A percentile compares a stretch with the other conserved stretches of the same genome.
Conservation (phyloP, 2,113 vertebrate genomes). For the Phyllostomus hastatus region DNA sequence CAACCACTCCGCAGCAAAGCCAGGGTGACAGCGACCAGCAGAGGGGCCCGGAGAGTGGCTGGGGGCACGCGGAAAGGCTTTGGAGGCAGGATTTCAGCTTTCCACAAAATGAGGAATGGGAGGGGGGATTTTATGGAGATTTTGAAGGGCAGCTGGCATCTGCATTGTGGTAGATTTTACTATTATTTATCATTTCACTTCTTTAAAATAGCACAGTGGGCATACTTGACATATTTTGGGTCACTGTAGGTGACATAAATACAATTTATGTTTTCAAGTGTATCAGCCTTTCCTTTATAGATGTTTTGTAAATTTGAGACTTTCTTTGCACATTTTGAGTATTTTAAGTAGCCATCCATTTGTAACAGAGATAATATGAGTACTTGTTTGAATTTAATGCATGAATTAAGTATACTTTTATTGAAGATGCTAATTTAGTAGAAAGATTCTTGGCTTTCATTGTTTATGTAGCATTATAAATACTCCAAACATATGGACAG, state of each 20-base stretch:
- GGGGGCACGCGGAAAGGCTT: not conserved
- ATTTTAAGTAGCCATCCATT: slow-evolving; percentile 51
- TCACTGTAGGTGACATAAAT: slow-evolving; percentile 31
- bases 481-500: slow-evolving; percentile 6
- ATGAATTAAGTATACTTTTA: slow-evolving; percentile 41
- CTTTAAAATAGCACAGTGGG: slow-evolving; percentile 36
- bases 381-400: slow-evolving; percentile 59
- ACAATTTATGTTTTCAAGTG: slow-evolving; percentile 32
- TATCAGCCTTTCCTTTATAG: slow-evolving; percentile 14
- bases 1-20: not conserved
- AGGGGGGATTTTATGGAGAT: not conserved
- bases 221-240: slow-evolving; percentile 32
- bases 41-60: not conserved
- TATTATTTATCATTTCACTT: not conserved
- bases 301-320: slow-evolving; percentile 31
- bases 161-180: slow-evolving; percentile 4
- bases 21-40: not conserved
- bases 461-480: slow-evolving; percentile 39
- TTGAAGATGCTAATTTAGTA: slow-evolving; percentile 30
- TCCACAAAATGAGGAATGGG: not conserved
- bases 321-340: slow-evolving; percentile 47
- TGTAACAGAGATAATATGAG: slow-evolving; percentile 42
- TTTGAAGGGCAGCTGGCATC: not conserved
- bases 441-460: slow-evolving; percentile 32
- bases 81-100: not conserved